Evolutionary conservation across 2,113 vertebrate species (phyloP).

Genomic region (Saccopteryx leptura): DNA sequence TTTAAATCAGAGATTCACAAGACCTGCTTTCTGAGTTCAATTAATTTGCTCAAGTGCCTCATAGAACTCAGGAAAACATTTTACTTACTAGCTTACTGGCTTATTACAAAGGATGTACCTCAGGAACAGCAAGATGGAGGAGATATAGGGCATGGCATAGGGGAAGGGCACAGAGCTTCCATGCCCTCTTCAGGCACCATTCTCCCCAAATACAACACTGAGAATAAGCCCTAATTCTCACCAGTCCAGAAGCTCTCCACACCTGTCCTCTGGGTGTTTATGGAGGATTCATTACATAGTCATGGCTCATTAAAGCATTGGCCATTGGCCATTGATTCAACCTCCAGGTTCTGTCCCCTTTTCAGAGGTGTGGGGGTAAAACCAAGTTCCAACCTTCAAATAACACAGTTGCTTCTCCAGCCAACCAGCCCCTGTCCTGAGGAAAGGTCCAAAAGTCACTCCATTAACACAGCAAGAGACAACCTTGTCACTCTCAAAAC

Average conservation of each 20-base stretch:
- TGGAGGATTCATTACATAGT: background rate
- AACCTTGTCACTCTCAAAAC: background rate
- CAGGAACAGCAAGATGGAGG: background rate
- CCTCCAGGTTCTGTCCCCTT: background rate
- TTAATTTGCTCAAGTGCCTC: background rate
- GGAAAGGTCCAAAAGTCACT: background rate
- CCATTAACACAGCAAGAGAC: background rate
- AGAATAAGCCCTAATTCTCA: background rate
- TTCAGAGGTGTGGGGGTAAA: too few species aligned
- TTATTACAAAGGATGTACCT: background rate
- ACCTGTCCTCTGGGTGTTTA: background rate
- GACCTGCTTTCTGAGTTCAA: background rate
- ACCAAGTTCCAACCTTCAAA: background rate
- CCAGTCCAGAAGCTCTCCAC: background rate
- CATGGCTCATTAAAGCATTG: background rate
- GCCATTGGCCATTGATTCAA: background rate
- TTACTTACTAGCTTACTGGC: background rate
- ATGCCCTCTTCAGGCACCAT: background rate
- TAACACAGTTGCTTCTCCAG: background rate
- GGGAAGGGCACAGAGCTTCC: background rate
- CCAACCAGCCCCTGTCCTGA: background rate
- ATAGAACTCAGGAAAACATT: background rate
- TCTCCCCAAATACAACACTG: too few species aligned
- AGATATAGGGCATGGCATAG: background rate
- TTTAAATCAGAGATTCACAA: background rate